phyloP scores from a whole-genome alignment of 2,797 vertebrate species.

The Semotilus atromaculatus region DNA sequence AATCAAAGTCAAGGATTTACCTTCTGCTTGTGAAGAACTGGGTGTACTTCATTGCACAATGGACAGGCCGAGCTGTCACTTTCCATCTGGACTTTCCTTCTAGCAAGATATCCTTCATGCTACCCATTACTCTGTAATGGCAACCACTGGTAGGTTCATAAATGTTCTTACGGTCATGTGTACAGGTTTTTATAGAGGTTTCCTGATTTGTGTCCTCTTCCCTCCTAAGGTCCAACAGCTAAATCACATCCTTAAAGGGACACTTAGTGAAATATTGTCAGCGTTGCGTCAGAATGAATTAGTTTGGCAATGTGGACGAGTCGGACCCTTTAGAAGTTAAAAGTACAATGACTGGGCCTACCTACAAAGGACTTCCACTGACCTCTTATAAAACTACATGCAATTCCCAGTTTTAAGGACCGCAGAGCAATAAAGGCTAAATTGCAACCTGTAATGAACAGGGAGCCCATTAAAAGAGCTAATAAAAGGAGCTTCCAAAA shows the following conservation, averaged over 20 bases:
- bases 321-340: slow-evolving; percentile 22
- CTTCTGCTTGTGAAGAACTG: slow-evolving; percentile 5
- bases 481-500: slow-evolving; percentile 23
- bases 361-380: slow-evolving; percentile 37
- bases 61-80: slow-evolving; percentile 41
- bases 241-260: slow-evolving; percentile 41
- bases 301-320: slow-evolving; percentile 35
- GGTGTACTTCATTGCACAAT: slow-evolving; percentile 21
- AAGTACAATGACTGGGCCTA: slow-evolving; percentile 16
- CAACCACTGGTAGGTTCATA: not conserved
- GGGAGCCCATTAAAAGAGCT: slow-evolving; percentile 21
- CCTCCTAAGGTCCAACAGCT: not conserved
- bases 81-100: slow-evolving; percentile 50
- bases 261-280: slow-evolving; percentile 16
- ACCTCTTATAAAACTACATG: slow-evolving; percentile 50
- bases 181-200: slow-evolving; percentile 11
- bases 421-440: slow-evolving; percentile 4
- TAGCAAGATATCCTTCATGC: slow-evolving; percentile 27
- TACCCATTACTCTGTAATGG: not conserved
- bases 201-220: slow-evolving; percentile 17
- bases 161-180: not conserved
- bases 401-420: slow-evolving; percentile 16
- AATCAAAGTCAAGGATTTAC: slow-evolving; percentile 50
- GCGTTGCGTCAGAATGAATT: slow-evolving; percentile 20
- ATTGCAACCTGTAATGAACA: slow-evolving; percentile 36